Percentiles rank a stretch among this genome's conserved stretches.
Conservation (phyloP, 92 coral and sea anemone genomes). For the Anthopleura xanthogrammica region DNA sequence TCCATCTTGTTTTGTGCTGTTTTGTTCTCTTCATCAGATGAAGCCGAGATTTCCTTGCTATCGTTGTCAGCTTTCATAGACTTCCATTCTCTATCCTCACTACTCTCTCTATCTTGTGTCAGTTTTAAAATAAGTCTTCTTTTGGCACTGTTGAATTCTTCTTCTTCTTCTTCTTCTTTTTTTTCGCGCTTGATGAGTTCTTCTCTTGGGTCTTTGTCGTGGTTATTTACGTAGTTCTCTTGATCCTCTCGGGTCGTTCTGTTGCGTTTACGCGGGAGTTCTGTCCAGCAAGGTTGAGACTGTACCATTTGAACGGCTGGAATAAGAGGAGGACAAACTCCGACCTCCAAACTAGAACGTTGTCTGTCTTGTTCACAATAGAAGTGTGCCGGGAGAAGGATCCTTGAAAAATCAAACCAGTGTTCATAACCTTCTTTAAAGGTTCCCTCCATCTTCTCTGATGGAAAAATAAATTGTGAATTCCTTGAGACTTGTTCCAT, state of each 20-base stretch:
- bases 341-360: not conserved
- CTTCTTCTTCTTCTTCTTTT: not conserved
- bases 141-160: not conserved
- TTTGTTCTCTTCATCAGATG: not conserved
- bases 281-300: not conserved
- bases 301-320: not conserved
- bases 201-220: not conserved
- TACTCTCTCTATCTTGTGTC: not conserved
- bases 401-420: slow-evolving; percentile 14
- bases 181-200: not conserved
- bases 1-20: not conserved
- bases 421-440: not conserved
- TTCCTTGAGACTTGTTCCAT: not conserved
- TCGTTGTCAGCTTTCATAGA: not conserved
- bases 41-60: not conserved
- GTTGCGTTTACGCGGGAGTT: not conserved
- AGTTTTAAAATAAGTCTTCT: not conserved
- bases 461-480: not conserved
- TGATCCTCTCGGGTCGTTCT: not conserved
- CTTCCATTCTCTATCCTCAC: not conserved
- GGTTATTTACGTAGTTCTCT: not conserved
- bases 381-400: not conserved
- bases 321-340: not conserved
- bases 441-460: not conserved
- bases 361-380: not conserved